A percentile compares a stretch with the other conserved stretches of the same genome.
Evolutionary conservation across 2,113 vertebrate species (phyloP).

Genomic region (Lathamus discolor): DNA sequence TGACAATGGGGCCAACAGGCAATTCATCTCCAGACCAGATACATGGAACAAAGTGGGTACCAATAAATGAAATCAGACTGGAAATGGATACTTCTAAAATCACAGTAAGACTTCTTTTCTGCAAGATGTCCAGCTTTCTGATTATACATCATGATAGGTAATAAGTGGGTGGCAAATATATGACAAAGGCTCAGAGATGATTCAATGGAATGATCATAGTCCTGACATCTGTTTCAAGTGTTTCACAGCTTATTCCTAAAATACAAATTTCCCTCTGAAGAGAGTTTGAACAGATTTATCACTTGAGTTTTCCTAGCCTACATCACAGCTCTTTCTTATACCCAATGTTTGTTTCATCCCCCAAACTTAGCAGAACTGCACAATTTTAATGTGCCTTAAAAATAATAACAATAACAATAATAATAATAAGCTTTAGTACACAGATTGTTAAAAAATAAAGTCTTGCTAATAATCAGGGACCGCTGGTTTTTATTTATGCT

Average conservation of each 20-base stretch:
- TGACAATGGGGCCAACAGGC: conserved; percentile 45
- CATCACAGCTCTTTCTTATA: conserved; percentile 15
- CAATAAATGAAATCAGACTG: conserved; percentile 56
- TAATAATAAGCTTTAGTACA: neutral
- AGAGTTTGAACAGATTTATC: conserved; percentile 22
- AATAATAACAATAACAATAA: neutral
- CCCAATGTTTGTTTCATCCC: conserved; percentile 9
- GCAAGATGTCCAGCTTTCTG: conserved; percentile 23
- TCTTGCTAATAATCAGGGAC: neutral
- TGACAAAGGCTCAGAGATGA: conserved; percentile 32
- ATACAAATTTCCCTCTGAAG: conserved; percentile 25
- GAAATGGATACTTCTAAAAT: conserved; percentile 59
- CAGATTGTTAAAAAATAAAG: neutral
- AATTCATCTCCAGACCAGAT: conserved; percentile 61
- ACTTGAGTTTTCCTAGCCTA: conserved; percentile 1
- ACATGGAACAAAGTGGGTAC: conserved; percentile 5
- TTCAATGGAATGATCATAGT: conserved; percentile 3
- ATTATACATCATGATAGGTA: neutral
- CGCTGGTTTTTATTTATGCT: neutral
- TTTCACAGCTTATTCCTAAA: conserved; percentile 45
- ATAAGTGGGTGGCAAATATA: neutral
- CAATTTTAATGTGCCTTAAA: neutral
- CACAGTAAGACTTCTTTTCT: conserved; percentile 31
- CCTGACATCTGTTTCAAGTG: conserved; percentile 34
- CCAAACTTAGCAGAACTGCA: neutral